A percentile compares a stretch with the other conserved stretches of the same genome.
Evolutionary conservation across 2,113 vertebrate genomes (phyloP).

Genomic region (Oxyruncus cristatus): DNA sequence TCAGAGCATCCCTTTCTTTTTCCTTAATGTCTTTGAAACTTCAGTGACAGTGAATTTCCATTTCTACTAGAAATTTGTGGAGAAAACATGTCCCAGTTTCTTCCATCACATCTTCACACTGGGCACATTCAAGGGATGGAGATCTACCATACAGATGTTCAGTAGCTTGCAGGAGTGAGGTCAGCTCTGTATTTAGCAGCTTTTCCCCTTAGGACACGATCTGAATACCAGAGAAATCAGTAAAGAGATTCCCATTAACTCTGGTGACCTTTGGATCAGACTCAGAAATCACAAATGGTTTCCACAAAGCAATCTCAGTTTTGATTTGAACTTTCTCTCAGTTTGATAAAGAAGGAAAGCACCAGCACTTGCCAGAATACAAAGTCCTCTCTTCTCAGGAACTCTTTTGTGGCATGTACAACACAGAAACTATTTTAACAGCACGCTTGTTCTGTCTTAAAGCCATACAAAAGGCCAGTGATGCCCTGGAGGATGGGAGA

Average conservation of each 20-base stretch:
- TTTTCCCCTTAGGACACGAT: accelerated
- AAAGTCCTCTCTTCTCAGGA: not conserved
- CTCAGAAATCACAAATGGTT: not conserved
- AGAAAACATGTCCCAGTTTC: accelerated
- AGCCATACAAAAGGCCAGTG: not conserved
- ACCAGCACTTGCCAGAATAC: not conserved
- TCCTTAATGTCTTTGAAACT: not conserved
- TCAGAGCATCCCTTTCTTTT: not conserved
- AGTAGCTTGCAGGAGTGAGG: not conserved
- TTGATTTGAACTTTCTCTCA: not conserved
- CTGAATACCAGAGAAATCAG: not conserved
- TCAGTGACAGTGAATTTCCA: not conserved
- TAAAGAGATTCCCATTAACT: not conserved
- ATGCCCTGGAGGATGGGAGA: not conserved
- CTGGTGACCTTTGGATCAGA: not conserved
- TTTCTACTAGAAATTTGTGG: not conserved
- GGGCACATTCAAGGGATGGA: not conserved
- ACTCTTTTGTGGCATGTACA: not conserved
- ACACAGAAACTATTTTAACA: not conserved
- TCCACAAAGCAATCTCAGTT: not conserved
- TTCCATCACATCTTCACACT: not conserved
- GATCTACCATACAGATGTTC: no score
- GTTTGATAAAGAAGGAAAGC: not conserved
- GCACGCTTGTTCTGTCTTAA: not conserved
- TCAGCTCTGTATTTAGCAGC: not conserved